Evolutionary conservation across 2,797 vertebrate genomes (phyloP).

Genomic region (Prionace glauca): DNA sequence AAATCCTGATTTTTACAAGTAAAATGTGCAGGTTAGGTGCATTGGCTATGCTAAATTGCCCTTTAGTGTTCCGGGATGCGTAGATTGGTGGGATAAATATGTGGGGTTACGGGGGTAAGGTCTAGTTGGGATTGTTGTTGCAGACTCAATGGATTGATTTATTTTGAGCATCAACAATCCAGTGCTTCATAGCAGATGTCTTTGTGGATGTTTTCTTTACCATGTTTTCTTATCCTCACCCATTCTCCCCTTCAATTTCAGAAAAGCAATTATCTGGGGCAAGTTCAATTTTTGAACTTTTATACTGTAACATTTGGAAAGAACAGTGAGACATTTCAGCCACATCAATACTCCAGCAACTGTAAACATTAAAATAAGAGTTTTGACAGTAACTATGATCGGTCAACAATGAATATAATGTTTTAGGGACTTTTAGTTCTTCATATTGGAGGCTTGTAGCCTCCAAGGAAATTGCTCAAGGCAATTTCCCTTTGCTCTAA

Average conservation of each 20-base stretch:
- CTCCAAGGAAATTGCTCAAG: background rate
- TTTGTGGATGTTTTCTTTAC: background rate
- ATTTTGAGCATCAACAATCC: background rate
- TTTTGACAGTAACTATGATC: background rate
- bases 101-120: too few relatives aligned
- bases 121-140: too few relatives aligned
- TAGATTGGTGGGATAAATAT: too few relatives aligned
- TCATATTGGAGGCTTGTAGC: background rate
- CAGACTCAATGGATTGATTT: background rate
- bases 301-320: background rate
- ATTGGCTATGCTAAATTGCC: too few relatives aligned
- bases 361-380: background rate
- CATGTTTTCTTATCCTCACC: background rate
- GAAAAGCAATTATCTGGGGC: background rate
- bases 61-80: too few relatives aligned
- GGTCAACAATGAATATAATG: background rate
- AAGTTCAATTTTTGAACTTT: background rate
- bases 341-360: background rate
- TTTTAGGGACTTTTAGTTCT: background rate
- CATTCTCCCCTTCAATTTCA: too few relatives aligned
- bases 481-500: background rate
- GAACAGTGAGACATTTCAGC: background rate
- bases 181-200: background rate
- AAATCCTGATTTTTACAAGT: background rate
- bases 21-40: too few relatives aligned